A percentile compares a stretch with the other conserved stretches of the same genome.
Conservation (phyloP, 1,140 invertebrate species). For the Ylistrum balloti region DNA sequence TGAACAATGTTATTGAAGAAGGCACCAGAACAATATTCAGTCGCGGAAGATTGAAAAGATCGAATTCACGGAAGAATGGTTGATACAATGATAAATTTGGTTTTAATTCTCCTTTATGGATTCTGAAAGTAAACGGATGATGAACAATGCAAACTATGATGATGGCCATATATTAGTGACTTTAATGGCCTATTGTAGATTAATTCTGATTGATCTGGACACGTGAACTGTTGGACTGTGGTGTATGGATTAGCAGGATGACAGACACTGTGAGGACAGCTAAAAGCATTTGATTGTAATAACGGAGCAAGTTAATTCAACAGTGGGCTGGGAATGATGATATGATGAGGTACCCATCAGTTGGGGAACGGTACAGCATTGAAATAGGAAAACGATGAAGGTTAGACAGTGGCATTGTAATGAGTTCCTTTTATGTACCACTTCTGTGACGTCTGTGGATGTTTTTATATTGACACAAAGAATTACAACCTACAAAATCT, state of each 20-base stretch:
- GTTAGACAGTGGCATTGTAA: neutral
- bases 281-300: slow-evolving; percentile 20
- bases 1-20: no score
- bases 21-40: no score
- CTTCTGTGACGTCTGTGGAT: neutral
- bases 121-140: neutral
- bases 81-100: neutral
- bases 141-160: neutral
- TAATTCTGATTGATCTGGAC: neutral
- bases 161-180: neutral
- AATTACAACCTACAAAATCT: no score
- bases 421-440: neutral
- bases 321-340: neutral
- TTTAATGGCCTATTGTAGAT: neutral
- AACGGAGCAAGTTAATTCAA: neutral
- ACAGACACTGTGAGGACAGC: neutral
- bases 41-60: neutral
- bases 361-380: neutral
- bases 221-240: neutral
- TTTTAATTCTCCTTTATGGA: neutral
- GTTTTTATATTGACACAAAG: neutral
- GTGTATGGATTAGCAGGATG: neutral
- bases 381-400: neutral
- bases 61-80: neutral
- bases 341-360: neutral